Base-by-base conservation (phyloP, 1,140 invertebrate species). In the Plutomurus gul region DNA sequence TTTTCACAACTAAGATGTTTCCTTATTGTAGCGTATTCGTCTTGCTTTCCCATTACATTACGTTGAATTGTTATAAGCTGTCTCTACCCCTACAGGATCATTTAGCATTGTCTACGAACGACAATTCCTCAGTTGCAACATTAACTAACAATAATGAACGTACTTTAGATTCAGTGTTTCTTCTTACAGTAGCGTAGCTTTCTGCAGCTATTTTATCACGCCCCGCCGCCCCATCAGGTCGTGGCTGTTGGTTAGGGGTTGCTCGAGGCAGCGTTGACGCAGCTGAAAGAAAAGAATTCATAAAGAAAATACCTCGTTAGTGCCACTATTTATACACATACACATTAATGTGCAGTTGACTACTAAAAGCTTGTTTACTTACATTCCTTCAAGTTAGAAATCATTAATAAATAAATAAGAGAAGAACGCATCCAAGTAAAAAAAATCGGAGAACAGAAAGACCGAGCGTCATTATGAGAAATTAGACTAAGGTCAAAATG, bases 221-320 rank as follows among this genome's bases (percentile, higher is more conserved):
- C 39, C 80, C 37, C 37, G 71, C 73, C 25, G 76, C 43, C 18
- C 72, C 72, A 36, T 75, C 77, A 77, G 76, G 76, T 81, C 80
- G 27, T 73, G 78, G 91, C 16, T 90, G 81, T 16, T 90, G 81
- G 33, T 90, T 91, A 25, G 79, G 76, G 39, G 81, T 80, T 47
- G 92, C 91, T 82, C 94, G 90, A 75, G 94, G 94, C 84, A 95
- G 88, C 75, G 94, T 95, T 36, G 93, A 94, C 76, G 94, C 92
- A 85, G 92, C 93, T 93, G 87, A n/a, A 65, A 30, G 27, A 27
- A 27, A 30, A 30, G 30, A 25, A 65, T 65, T n/a, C 77, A 86
- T 83, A 70, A 79, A 85, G 85, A 84, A 82, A 75, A n/a, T 7
- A 65, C 18, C 25, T 49, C 18, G 47, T 49, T 7, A 10, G 3